Conservation (phyloP, 1,140 invertebrate species). For the Archivesica marissinica region DNA sequence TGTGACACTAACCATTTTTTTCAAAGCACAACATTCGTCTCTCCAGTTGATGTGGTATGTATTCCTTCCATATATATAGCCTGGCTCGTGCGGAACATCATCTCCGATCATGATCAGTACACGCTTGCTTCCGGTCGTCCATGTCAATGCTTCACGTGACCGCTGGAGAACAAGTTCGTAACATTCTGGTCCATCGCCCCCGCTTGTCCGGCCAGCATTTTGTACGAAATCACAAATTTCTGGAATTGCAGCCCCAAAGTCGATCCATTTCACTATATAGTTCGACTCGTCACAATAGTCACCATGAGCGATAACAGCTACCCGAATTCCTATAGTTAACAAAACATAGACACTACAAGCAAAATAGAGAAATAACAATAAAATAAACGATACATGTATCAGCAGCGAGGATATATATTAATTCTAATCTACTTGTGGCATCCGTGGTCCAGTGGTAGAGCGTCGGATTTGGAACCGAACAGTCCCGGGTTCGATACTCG, state of each 20-base stretch:
- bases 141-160: conserved; percentile 71
- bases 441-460: too few relatives aligned
- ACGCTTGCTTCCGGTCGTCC: conserved; percentile 76
- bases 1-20: conserved; percentile 38
- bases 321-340: conserved; percentile 57
- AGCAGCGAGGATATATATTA: too few relatives aligned
- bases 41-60: conserved; percentile 75
- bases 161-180: conserved; percentile 77
- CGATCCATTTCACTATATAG: conserved; percentile 74
- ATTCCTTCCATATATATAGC: conserved; percentile 65
- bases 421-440: too few relatives aligned
- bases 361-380: too few relatives aligned
- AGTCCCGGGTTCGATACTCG: too few relatives aligned
- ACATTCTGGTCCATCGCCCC: conserved; percentile 73
- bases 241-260: conserved; percentile 66
- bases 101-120: conserved; percentile 79
- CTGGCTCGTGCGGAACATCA: conserved; percentile 72
- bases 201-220: conserved; percentile 63
- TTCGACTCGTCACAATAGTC: conserved; percentile 73
- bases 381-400: too few relatives aligned
- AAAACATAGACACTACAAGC: too few relatives aligned
- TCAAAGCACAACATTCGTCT: conserved; percentile 65
- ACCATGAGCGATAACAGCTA: conserved; percentile 72
- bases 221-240: conserved; percentile 73
- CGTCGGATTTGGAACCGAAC: too few relatives aligned